These are phyloP conservation scores for Dicycla oo DNA, from an alignment of 2,888 invertebrate genomes.

Conservation along the genomic window DNA sequence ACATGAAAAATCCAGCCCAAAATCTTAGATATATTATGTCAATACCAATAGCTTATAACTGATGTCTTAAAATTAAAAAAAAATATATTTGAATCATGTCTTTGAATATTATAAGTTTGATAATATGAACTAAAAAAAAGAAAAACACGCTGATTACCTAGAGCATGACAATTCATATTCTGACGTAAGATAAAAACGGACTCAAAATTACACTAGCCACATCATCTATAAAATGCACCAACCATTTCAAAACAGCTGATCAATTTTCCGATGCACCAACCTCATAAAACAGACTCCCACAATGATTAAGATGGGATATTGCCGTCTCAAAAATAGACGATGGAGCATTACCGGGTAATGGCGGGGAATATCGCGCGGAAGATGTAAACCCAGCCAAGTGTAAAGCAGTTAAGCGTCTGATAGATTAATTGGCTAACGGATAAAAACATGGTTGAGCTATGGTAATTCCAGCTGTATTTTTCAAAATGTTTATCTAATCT, in stretches of 20 bases:
- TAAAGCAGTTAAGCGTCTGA: constrained; percentile 60
- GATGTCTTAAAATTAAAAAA: background rate
- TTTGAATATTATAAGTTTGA: no score
- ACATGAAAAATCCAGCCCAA: background rate
- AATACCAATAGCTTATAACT: background rate
- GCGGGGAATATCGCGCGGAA: constrained; percentile 61
- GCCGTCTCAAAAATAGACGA: constrained; percentile 53
- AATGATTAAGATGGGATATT: constrained; percentile 43
- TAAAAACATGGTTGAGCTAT: constrained; percentile 56
- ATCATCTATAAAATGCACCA: background rate
- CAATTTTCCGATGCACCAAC: constrained; percentile 37
- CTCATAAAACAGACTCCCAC: constrained; percentile 14
- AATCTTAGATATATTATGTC: background rate
- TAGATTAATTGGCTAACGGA: constrained; percentile 62
- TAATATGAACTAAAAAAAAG: background rate
- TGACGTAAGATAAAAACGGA: background rate
- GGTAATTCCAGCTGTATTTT: constrained; percentile 40
- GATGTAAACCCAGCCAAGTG: constrained; percentile 59
- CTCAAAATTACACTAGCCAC: background rate
- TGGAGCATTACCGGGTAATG: constrained; percentile 56
- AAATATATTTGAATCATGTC: background rate
- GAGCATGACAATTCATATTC: background rate
- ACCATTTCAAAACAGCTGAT: background rate
- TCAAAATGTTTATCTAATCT: constrained; percentile 23
- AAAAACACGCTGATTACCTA: background rate